Base-by-base conservation (phyloP, 2,113 vertebrate species). In the Rhagologus leucostigma region DNA sequence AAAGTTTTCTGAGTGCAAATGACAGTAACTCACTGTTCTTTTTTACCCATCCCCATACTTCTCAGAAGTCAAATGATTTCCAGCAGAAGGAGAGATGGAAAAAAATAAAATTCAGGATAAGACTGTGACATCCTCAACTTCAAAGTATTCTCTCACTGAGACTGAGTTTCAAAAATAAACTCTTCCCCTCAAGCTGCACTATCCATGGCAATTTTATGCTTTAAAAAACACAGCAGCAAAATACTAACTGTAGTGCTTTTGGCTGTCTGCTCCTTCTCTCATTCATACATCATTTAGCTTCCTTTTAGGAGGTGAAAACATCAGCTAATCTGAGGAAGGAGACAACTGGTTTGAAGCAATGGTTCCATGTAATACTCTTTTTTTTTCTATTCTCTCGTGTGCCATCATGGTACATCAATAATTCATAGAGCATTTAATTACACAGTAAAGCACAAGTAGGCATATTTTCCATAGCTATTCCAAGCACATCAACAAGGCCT, bases 401-500 rank as follows among this genome's bases (percentile, higher is more conserved):
- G 63, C n/a, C 71, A 81, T 89, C 35, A 6, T 14, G n/a, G 29
- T 53, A 50, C 53, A 71, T 79, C 84, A 93, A 76, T 70, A 90
- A 80, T 91, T 93, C 92, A 75, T 67, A 78, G 30, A 83, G 41
- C 86, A 85, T 93, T 95, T 96, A 97, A 96, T 96, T 95, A 96
- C 6, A 0, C 91, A 87, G 55, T 86, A 83, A 94, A 85, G 46
- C 65, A 50, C 37, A 93, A 92, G 60, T 56, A 24, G 37, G 75
- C 18, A 11, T 90, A 67, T 74, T 94, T 92, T 93, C 68, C 86
- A 27, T 41, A 67, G 57, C 42, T 94, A 37, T 78, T 89, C 44
- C 62, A 44, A 67, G 22, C 26, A 71, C 64, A 81, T 70, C 73
- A 87, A 55, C 35, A 55, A 86, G 64, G 42, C 37, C 79, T 78